Evolutionary conservation across 2,113 vertebrate species (phyloP), one percentile per base, ranked within the genome.

Genomic region (Rhabdornis inornatus): DNA sequence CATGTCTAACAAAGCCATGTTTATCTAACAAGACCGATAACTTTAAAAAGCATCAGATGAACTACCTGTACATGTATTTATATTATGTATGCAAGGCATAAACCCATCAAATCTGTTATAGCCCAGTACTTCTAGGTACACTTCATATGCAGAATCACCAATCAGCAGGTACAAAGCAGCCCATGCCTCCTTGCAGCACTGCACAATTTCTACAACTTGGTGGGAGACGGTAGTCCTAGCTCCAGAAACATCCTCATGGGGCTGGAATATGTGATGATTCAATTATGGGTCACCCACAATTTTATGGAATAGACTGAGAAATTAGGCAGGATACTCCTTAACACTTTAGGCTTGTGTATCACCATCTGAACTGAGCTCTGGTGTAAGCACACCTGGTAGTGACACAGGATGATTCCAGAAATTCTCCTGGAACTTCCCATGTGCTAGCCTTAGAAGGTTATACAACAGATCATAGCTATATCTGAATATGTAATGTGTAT

Each of bases 321-420:
- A 28, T 23, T 2, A 6, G 9, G 13, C 33, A 45, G 39, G 39
- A 47, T 42, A 25, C 4, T 12, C 8, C 30, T 27, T 19, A 47
- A 23, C 33, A 20, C 44, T 15, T 13, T 40, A 37, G 12, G 9
- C 22, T 68, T 33, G 15, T 9, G 35, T 13, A 2, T 15, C 0
- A 0, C 18, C 11, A 11, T 21, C 6, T 0, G 3, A 33, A 13
- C n/a, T 7, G 27, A 60, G 35, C 25, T 8, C 7, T 6, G 2
- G 2, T 16, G 6, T 37, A 23, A 33, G 16, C 35, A 64, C 8
- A 52, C 13, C 23, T 42, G 23, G 14, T 11, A n/a, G 6, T 60
- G 22, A 17, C 39, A 27, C 5, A 13, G 11, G 12, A 27, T 31
- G 20, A 39, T 27, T 47, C 18, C 68, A 25, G 25, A 75, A 83